These are phyloP conservation scores for Steatornis caripensis DNA, from an alignment of 2,113 vertebrate genomes.

Conservation along the genomic window DNA sequence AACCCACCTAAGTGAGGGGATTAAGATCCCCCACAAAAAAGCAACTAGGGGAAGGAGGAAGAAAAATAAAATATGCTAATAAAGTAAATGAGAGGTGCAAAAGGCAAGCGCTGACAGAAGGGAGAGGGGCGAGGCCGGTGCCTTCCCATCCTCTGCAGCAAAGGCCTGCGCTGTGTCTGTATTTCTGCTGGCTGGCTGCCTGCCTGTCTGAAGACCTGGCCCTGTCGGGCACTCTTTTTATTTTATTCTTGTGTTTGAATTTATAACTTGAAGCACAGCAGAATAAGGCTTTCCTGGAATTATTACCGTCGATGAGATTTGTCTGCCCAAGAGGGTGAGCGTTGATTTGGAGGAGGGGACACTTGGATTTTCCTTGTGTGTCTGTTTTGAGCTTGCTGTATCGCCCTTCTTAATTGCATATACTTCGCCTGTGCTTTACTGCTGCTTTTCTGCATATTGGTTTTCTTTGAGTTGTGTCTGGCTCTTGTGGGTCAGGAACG, in stretches of 20 bases:
- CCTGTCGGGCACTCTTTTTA: not conserved
- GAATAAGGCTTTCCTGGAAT: not conserved
- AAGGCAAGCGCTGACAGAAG: not conserved
- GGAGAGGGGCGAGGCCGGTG: not conserved
- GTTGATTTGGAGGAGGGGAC: not conserved
- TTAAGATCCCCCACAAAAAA: not conserved
- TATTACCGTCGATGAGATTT: not conserved
- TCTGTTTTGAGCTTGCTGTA: not conserved
- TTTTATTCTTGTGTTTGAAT: not conserved
- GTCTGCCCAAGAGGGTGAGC: not conserved
- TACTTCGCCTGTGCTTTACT: not conserved
- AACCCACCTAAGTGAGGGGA: not conserved
- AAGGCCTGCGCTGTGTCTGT: not conserved
- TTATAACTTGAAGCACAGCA: not conserved
- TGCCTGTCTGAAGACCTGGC: not conserved
- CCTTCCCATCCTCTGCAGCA: not conserved
- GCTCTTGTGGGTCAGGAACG: not conserved
- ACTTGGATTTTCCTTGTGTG: not conserved
- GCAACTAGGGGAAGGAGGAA: not conserved
- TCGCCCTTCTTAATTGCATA: not conserved
- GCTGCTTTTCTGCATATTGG: fast-evolving
- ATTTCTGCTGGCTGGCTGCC: not conserved
- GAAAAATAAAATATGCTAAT: not conserved
- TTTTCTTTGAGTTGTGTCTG: not conserved
- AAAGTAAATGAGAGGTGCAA: not conserved